Conservation (phyloP, 2,797 vertebrate species). For the Danio kyathit region DNA sequence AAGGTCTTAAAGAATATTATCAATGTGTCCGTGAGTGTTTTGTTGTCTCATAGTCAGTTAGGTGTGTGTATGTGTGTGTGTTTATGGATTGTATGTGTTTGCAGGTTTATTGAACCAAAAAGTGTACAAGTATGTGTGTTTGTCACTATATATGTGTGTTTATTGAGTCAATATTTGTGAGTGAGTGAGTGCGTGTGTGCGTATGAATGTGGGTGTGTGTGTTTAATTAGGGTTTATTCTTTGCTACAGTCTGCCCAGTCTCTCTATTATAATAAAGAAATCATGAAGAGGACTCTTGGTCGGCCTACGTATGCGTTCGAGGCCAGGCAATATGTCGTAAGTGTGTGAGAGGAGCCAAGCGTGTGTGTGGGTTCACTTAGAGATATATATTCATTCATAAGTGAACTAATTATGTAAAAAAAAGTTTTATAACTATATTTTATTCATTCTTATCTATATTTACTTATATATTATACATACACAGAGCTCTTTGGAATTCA, state of each 20-base stretch:
- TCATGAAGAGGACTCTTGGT: constrained; percentile 98
- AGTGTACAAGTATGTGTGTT: neutral
- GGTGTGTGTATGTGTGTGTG: constrained; percentile 28
- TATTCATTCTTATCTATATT: too few species aligned
- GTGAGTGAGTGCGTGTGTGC: constrained; percentile 15
- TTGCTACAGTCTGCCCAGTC: constrained; percentile 89
- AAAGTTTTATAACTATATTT: too few species aligned
- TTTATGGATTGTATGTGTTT: constrained; percentile 7
- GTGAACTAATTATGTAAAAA: neutral
- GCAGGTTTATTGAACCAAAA: neutral
- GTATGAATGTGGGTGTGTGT: constrained; percentile 49
- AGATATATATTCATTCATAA: neutral
- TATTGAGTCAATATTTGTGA: neutral
- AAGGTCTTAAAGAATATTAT: neutral
- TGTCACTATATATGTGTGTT: neutral
- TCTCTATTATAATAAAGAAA: constrained; percentile 94
- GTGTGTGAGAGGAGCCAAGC: constrained; percentile 72
- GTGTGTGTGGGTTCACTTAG: constrained; percentile 33
- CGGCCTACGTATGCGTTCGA: constrained; percentile 94
- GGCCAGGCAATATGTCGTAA: constrained; percentile 98
- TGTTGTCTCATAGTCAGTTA: neutral
- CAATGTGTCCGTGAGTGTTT: constrained; percentile 13
- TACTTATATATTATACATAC: too few species aligned
- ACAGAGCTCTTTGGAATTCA: too few species aligned
- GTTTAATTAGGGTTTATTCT: constrained; percentile 81